phyloP scores from a whole-genome alignment of 2,113 vertebrate genomes.

The Elephas maximus region DNA sequence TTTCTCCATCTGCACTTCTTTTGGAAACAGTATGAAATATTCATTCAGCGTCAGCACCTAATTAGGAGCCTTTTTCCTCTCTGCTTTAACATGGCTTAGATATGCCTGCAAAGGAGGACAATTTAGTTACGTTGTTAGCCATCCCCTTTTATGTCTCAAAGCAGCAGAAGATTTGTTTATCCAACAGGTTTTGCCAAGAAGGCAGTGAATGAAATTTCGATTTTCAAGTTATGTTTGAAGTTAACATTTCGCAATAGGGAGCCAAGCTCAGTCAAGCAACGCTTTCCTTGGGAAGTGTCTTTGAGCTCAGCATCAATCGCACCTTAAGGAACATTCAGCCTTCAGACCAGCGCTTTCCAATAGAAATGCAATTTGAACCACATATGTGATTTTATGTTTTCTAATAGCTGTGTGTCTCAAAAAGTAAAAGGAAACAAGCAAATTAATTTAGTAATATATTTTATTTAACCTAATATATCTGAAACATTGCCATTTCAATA shows the following conservation, averaged over 20 bases:
- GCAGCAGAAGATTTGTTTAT: slow-evolving; percentile 69
- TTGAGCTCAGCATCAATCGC: slow-evolving; percentile 56
- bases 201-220: slow-evolving; percentile 77
- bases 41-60: slow-evolving; percentile 69
- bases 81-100: slow-evolving; percentile 68
- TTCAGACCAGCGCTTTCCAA: background rate
- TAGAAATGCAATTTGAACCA: slow-evolving; percentile 11
- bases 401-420: background rate
- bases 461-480: background rate
- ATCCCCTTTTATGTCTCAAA: slow-evolving; percentile 63
- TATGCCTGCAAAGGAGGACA: slow-evolving; percentile 68
- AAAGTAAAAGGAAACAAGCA: background rate
- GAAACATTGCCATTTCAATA: slow-evolving; percentile 25
- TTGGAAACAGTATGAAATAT: slow-evolving; percentile 61
- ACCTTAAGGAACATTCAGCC: slow-evolving; percentile 45
- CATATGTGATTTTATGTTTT: background rate
- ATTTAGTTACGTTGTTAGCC: slow-evolving; percentile 58
- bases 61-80: slow-evolving; percentile 73
- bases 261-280: slow-evolving; percentile 72
- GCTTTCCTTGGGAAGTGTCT: slow-evolving; percentile 54
- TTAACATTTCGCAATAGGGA: slow-evolving; percentile 67
- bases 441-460: background rate
- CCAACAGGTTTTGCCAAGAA: slow-evolving; percentile 69
- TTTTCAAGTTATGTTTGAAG: slow-evolving; percentile 75
- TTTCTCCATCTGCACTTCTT: slow-evolving; percentile 41